Conservation (phyloP, 2,888 invertebrate species). For the Leptopilina syphax region DNA sequence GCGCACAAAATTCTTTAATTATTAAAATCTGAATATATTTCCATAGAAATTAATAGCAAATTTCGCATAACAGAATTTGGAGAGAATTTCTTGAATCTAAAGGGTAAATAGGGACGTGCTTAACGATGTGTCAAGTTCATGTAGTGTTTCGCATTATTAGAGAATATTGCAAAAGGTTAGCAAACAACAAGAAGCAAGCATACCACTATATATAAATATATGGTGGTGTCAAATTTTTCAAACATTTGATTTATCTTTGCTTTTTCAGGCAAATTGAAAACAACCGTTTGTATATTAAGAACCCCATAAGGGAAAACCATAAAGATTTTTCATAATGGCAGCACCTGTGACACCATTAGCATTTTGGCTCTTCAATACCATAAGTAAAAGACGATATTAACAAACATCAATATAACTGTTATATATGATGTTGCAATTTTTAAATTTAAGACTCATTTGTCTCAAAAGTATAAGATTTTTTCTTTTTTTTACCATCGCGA, state of each 20-base stretch:
- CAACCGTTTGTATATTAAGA: conserved; percentile 7
- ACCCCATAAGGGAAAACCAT: not conserved
- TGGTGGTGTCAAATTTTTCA: not conserved
- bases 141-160: too few relatives aligned
- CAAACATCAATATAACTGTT: not conserved
- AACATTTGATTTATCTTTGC: not conserved
- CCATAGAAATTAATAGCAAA: too few relatives aligned
- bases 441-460: too few relatives aligned
- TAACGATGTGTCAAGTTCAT: too few relatives aligned
- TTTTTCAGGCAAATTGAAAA: not conserved
- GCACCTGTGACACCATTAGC: not conserved
- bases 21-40: not conserved
- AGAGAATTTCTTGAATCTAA: not conserved
- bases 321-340: conserved; percentile 17
- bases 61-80: too few relatives aligned
- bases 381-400: not conserved
- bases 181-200: not conserved
- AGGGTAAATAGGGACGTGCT: too few relatives aligned
- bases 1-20: not conserved
- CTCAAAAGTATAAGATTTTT: too few relatives aligned
- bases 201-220: too few relatives aligned
- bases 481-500: too few relatives aligned
- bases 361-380: conserved; percentile 12
- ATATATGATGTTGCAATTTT: too few relatives aligned
- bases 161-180: conserved; percentile 1